A percentile compares a stretch with the other conserved stretches of the same genome.
Evolutionary conservation across 2,113 vertebrate genomes (phyloP).

Genomic region (Propithecus coquereli): DNA sequence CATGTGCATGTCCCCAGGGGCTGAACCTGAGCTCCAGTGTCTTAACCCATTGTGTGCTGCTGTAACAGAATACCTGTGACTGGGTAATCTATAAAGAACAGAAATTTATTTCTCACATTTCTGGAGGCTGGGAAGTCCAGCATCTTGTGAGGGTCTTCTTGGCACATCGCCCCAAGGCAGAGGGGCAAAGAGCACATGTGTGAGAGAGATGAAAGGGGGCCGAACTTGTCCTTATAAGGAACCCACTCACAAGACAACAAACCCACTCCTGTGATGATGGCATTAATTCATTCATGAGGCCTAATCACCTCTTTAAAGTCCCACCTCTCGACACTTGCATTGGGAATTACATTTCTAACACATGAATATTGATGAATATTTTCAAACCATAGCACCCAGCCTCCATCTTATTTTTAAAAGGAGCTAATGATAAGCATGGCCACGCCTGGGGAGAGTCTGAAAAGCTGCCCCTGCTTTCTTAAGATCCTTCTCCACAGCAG

Average conservation of each 20-base stretch:
- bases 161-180: background rate
- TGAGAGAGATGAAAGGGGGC: background rate
- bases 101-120: background rate
- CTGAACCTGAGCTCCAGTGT: background rate
- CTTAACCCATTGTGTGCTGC: background rate
- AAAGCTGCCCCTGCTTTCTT: background rate
- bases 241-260: background rate
- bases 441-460: background rate
- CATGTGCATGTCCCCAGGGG: background rate
- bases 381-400: background rate
- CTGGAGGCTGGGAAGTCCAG: background rate
- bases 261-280: background rate
- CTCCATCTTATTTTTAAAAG: slow-evolving; percentile 22
- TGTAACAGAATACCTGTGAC: background rate
- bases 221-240: background rate
- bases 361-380: background rate
- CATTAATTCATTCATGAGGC: background rate
- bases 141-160: background rate
- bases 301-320: background rate
- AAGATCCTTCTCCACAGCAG: background rate
- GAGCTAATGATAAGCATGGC: slow-evolving; percentile 10
- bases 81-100: background rate
- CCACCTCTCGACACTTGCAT: background rate
- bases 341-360: background rate
- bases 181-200: background rate